Base-by-base conservation (phyloP, 2,888 invertebrate species). In the Lycocerus yunnanus region DNA sequence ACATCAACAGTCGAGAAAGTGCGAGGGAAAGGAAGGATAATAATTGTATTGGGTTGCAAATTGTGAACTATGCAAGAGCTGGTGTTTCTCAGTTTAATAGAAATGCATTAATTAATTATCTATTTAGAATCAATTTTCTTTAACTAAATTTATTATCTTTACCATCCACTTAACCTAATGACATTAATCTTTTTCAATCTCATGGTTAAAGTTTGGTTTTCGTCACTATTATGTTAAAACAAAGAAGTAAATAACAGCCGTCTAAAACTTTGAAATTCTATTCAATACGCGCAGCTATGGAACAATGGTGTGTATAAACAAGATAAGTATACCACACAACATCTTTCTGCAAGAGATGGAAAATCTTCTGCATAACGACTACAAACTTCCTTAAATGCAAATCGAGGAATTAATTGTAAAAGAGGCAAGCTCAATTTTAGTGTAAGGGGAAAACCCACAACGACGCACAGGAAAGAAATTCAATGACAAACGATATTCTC, bases 211-310 rank as follows among this genome's bases (percentile, higher is more conserved):
- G 61, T 20, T 63, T 18, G 61, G 61, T 18, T 63, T 63, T 63
- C 61, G 15, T 18, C 18, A 63, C 61, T 63, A 63, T 63, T 63
- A 63, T 63, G 20, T 58, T 60, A 58, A 74, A 74, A 70, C 70
- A 74, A 74, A 68, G 70, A 74, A 70, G 70, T 70, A 70, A 74
- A 61, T 70, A 66, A 67, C 68, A 74, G 70, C 70, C 74, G 70
- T 67, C 74, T 74, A 65, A 74, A 74, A 74, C 71, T 74, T 74
- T 20, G 67, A 71, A 74, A 74, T 71, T 71, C 71, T 60, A 74
- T 71, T 71, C 71, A 74, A 68, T 66, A 43, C 71, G 16, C 20
- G n/a, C 61, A 63, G 71, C 60, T 61, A 63, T 74, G 65, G 74
- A 74, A 74, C 74, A 74, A 74, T 74, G 65, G 68, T 18, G 66